Conservation (phyloP, 2,888 invertebrate species). For the Ornithoptera alexandrae region DNA sequence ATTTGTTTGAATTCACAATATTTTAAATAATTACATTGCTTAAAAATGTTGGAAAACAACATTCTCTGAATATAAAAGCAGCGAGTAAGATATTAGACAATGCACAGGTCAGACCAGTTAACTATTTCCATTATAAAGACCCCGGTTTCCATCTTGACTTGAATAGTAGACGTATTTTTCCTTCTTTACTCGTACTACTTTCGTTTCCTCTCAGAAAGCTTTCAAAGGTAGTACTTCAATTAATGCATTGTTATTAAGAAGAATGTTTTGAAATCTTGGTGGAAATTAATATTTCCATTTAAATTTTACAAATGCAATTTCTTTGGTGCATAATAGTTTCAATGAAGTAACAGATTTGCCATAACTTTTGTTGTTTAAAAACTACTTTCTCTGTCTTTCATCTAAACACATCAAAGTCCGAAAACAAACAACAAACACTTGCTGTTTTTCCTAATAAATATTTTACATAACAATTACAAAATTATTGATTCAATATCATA, state of each 20-base stretch:
- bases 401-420: no score
- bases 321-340: background rate
- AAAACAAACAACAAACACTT: no score
- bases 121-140: conserved; percentile 6
- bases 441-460: no score
- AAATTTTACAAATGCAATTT: background rate
- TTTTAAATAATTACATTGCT: background rate
- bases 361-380: no score
- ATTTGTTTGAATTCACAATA: background rate
- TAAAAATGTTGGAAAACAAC: conserved; percentile 2
- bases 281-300: background rate
- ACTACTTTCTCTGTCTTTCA: no score
- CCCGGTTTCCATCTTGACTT: conserved; percentile 8
- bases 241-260: background rate
- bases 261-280: background rate
- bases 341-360: background rate
- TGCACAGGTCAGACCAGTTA: conserved; percentile 6
- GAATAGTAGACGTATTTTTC: conserved; percentile 12
- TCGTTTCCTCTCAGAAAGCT: conserved; percentile 1
- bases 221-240: conserved; percentile 5
- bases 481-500: no score
- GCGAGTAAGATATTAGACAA: conserved; percentile 7
- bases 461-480: no score
- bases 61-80: conserved; percentile 5
- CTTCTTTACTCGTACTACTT: conserved; percentile 1